These are phyloP conservation scores for Mimumesa dahlbomi DNA, from an alignment of 2,888 invertebrate species.

Conservation along the genomic window DNA sequence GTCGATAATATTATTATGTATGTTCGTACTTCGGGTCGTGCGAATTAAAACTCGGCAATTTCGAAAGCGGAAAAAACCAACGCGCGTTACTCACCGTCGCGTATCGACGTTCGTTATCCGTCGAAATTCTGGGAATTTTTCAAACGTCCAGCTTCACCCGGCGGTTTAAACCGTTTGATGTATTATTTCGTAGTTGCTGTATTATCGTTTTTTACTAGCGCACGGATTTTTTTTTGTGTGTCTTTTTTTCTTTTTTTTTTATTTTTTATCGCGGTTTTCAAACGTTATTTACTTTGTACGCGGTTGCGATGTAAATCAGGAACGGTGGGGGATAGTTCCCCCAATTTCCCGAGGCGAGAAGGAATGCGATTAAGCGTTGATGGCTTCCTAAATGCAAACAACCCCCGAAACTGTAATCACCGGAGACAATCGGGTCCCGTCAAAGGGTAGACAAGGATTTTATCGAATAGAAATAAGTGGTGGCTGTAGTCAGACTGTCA, in stretches of 20 bases:
- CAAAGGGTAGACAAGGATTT: conserved; percentile 63
- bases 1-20: too few relatives aligned
- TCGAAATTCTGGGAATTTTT: too few relatives aligned
- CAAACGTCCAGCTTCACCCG: too few relatives aligned
- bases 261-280: conserved; percentile 24
- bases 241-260: conserved; percentile 4
- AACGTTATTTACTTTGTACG: conserved; percentile 40
- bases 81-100: too few relatives aligned
- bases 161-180: too few relatives aligned
- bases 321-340: conserved; percentile 45
- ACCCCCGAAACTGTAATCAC: conserved; percentile 76
- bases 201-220: too few relatives aligned
- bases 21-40: too few relatives aligned
- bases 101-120: too few relatives aligned
- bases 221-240: too few relatives aligned
- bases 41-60: too few relatives aligned
- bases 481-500: conserved; percentile 56
- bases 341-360: conserved; percentile 74
- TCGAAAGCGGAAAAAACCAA: too few relatives aligned
- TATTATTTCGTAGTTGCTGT: too few relatives aligned
- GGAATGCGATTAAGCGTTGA: conserved; percentile 79
- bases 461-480: conserved; percentile 49
- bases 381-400: conserved; percentile 80
- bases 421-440: conserved; percentile 67
- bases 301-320: conserved; percentile 44